phyloP scores from a whole-genome alignment of 2,888 invertebrate genomes.

The Acrobasis consociella region DNA sequence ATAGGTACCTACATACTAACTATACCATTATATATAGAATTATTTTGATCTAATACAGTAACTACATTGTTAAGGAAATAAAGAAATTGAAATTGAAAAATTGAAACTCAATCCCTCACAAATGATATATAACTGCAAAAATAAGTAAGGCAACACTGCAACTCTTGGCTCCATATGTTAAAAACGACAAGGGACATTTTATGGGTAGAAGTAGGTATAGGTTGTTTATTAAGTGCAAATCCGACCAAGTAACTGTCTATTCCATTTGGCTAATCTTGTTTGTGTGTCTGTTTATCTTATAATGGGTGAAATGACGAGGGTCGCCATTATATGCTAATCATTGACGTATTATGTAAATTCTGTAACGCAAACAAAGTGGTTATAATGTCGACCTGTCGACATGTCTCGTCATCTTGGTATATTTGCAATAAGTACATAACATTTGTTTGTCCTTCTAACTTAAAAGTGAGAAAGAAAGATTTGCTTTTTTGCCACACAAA shows the following conservation, averaged over 20 bases:
- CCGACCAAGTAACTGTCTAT: neutral
- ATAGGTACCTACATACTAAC: too few species aligned
- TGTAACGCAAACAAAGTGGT: neutral
- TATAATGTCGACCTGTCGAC: neutral
- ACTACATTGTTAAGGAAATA: too few species aligned
- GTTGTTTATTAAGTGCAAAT: neutral
- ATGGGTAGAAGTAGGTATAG: too few species aligned
- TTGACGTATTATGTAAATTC: conserved; percentile 8
- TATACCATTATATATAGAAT: too few species aligned
- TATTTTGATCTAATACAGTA: too few species aligned
- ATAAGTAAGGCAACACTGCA: too few species aligned
- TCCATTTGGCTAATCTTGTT: neutral
- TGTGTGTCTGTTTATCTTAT: conserved; percentile 1
- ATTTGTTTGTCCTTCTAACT: neutral
- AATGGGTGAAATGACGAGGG: neutral
- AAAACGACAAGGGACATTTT: too few species aligned
- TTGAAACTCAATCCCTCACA: too few species aligned
- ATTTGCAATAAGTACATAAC: neutral
- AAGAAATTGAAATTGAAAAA: too few species aligned
- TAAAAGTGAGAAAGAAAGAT: neutral
- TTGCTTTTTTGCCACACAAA: too few species aligned
- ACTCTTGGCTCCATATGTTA: too few species aligned
- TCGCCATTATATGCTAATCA: conserved; percentile 12
- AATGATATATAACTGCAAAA: too few species aligned
- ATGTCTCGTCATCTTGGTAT: neutral